phyloP scores from a whole-genome alignment of 2,113 vertebrate species.

The Alethe castanea region DNA sequence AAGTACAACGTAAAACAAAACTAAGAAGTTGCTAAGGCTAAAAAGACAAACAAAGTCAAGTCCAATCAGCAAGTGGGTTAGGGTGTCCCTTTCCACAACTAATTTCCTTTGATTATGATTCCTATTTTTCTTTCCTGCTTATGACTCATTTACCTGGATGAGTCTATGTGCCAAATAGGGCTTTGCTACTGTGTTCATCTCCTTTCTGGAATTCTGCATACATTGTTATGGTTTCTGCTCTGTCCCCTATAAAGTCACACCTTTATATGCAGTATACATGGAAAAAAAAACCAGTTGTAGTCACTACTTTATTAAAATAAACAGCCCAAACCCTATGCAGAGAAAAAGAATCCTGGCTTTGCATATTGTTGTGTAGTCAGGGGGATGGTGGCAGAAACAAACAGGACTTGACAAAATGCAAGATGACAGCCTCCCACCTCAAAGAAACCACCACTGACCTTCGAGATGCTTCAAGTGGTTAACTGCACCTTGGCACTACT shows the following conservation, averaged over 20 bases:
- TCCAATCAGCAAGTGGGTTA: not conserved
- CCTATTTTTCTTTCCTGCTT: not conserved
- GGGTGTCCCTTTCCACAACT: not conserved
- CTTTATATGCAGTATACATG: not conserved
- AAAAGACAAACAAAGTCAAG: not conserved
- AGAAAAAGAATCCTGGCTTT: not conserved
- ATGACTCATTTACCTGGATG: slow-evolving; percentile 16
- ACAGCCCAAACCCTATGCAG: not conserved
- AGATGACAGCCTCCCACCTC: not conserved
- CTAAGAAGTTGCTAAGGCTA: not conserved
- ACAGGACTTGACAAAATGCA: not conserved
- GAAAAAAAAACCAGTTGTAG: not conserved
- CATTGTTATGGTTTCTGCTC: not conserved
- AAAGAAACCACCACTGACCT: not conserved
- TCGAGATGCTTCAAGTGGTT: accelerated
- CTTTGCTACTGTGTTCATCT: not conserved
- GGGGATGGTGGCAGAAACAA: not conserved
- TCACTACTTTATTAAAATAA: not conserved
- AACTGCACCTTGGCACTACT: not conserved
- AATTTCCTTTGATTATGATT: not conserved
- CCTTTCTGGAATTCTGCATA: not conserved
- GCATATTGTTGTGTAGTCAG: not conserved
- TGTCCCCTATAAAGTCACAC: not conserved
- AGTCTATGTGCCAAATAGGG: not conserved
- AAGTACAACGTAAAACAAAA: not conserved